phyloP scores from a whole-genome alignment of 2,888 invertebrate species.

The Lasioglossum pauxillum region DNA sequence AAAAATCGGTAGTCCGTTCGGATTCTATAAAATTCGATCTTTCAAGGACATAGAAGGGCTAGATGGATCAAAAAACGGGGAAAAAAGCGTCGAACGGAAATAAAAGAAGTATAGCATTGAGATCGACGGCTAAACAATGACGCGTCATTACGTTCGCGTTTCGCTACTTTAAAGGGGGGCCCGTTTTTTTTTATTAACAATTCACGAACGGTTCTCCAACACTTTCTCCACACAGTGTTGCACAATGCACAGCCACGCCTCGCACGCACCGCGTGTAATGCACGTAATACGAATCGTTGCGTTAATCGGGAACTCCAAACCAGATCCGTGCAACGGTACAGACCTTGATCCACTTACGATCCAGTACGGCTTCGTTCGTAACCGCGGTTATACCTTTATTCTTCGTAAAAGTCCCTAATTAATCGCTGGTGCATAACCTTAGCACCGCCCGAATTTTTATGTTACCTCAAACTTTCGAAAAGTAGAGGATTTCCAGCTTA shows the following conservation, averaged over 20 bases:
- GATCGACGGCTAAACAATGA: neutral
- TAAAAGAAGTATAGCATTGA: neutral
- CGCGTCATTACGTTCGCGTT: conserved; percentile 1
- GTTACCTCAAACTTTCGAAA: neutral
- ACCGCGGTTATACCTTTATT: conserved; percentile 13
- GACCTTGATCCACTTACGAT: conserved; percentile 73
- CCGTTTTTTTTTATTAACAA: conserved; percentile 46
- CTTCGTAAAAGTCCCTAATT: conserved; percentile 20
- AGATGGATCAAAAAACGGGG: neutral
- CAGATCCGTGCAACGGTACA: conserved; percentile 66
- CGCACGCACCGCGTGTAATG: conserved; percentile 50
- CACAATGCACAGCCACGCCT: conserved; percentile 66
- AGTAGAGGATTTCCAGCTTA: neutral
- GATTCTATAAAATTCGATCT: neutral
- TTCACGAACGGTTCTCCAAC: conserved; percentile 57
- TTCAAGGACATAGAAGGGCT: conserved; percentile 7
- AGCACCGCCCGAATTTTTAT: neutral
- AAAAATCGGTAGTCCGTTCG: neutral
- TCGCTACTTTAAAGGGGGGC: conserved; percentile 37
- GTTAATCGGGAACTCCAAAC: conserved; percentile 67
- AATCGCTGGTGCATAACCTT: neutral
- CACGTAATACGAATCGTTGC: conserved; percentile 64
- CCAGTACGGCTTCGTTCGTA: conserved; percentile 15
- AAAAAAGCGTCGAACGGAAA: neutral
- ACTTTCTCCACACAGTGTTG: conserved; percentile 68